These are phyloP conservation scores for Galbula dea DNA, from an alignment of 2,113 vertebrate genomes.

Conservation along the genomic window DNA sequence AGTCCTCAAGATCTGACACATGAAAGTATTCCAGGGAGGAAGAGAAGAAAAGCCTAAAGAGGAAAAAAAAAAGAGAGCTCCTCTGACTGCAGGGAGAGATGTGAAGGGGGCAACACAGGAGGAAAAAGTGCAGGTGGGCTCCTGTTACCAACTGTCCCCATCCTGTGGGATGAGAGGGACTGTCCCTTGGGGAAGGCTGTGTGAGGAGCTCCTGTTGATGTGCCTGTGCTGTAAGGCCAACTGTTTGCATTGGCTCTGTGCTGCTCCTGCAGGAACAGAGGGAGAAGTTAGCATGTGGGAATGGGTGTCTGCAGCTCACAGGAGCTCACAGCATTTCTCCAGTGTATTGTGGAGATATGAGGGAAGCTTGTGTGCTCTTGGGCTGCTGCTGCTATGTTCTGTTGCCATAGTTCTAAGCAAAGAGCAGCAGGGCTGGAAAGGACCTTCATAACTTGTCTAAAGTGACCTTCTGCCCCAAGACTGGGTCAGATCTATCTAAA, in stretches of 20 bases:
- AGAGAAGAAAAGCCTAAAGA: background rate
- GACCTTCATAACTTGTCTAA: background rate
- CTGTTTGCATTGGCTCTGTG: background rate
- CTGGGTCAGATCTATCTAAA: constrained; percentile 20
- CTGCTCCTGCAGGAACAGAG: background rate
- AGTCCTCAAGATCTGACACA: background rate
- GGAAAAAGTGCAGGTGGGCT: background rate
- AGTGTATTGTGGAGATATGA: accelerated
- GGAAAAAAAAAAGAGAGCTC: background rate
- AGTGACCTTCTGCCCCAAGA: background rate
- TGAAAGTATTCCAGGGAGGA: background rate
- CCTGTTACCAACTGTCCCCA: accelerated
- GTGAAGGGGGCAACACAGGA: background rate
- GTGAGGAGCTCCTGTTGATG: background rate
- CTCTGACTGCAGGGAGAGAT: background rate
- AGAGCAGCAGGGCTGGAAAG: background rate
- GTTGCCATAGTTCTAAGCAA: background rate
- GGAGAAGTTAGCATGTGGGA: background rate
- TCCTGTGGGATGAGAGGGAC: background rate
- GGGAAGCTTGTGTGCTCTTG: background rate
- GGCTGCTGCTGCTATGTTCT: background rate
- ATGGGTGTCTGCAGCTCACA: background rate
- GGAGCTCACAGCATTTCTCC: background rate
- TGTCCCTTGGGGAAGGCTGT: background rate
- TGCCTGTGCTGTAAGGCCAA: background rate